phyloP scores from a whole-genome alignment of 2,797 vertebrate genomes.

The Semaprochilodus insignis region DNA sequence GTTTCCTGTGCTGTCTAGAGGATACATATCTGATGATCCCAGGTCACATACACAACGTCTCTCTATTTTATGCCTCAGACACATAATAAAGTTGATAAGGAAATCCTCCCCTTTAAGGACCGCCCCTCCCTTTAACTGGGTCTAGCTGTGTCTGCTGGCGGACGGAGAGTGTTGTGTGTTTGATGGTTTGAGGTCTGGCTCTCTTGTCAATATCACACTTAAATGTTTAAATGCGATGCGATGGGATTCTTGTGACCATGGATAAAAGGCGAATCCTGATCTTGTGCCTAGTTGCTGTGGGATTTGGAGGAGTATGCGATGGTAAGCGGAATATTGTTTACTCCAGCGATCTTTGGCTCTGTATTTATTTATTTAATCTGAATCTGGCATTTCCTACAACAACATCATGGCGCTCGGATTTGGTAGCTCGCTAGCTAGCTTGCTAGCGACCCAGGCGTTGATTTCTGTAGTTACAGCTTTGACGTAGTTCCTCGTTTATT shows the following conservation, averaged over 20 bases:
- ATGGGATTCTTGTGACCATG: constrained; percentile 74
- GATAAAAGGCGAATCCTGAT: constrained; percentile 66
- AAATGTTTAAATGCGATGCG: constrained; percentile 61
- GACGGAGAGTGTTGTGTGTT: constrained; percentile 40
- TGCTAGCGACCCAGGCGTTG: constrained; percentile 38
- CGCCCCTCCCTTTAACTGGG: constrained; percentile 4
- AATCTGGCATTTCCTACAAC: constrained; percentile 47
- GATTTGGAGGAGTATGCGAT: constrained; percentile 61
- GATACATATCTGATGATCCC: too few relatives aligned
- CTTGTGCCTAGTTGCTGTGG: constrained; percentile 59
- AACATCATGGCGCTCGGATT: constrained; percentile 60
- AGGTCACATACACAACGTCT: not conserved
- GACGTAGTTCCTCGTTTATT: not conserved
- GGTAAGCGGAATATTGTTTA: constrained; percentile 69
- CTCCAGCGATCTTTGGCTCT: constrained; percentile 19
- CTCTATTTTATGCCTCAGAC: not conserved
- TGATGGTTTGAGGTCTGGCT: constrained; percentile 26
- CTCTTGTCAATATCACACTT: constrained; percentile 41
- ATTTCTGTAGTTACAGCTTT: not conserved
- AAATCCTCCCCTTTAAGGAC: constrained; percentile 26
- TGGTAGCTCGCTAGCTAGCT: constrained; percentile 50
- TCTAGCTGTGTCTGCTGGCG: constrained; percentile 12
- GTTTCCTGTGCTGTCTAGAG: too few relatives aligned
- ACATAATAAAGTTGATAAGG: not conserved
- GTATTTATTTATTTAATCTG: constrained; percentile 31